Evolutionary conservation across 2,797 vertebrate species (phyloP), one percentile per base, ranked within the genome.

Genomic region (Enteromius argenteus): DNA sequence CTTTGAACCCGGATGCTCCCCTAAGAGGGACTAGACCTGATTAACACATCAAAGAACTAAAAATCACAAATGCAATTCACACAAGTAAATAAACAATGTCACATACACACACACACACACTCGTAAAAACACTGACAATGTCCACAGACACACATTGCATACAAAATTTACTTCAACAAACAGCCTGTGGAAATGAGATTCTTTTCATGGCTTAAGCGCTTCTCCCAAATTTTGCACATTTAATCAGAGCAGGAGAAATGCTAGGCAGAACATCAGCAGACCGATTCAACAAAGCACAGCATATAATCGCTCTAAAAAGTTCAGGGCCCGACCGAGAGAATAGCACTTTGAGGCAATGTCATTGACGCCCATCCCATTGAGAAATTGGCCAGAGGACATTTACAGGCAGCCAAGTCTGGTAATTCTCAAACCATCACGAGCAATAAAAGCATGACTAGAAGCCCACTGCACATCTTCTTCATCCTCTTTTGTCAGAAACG

Each of bases 251-350:
- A 19, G 66, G 51, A 84, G 53, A 35, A 84, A 71, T 62, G 35
- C 74, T 56, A 39, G 64, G 51, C 82, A 84, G 75, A 19, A 44
- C 82, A 78, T 71, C 76, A 79, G 75, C 17, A 56, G 51, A 78
- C 64, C 75, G 14, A 79, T 84, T 78, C 62, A 76, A 60, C 82
- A 79, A 84, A 84, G 82, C 64, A n/a, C 66, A 42, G 37, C 27
- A 46, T 78, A 69, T 84, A 84, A 84, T 84, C 75, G 21, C 74
- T 79, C 82, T 79, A 71, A 84, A 68, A 76, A 79, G 82, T 84
- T 79, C 37, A 66, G 19, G 35, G 81, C 49, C 73, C 21, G 15
- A 67, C 81, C 3, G 19, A 64, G 56, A 82, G 80, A 74, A 74
- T 64, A 46, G 21, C 17, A 56, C 80, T 74, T 58, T 60, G 66